Percentiles rank a stretch among this genome's conserved stretches.
These are phyloP conservation scores for Sebastes trivittatus DNA, from an alignment of 2,797 vertebrate species.

Conservation along the genomic window DNA sequence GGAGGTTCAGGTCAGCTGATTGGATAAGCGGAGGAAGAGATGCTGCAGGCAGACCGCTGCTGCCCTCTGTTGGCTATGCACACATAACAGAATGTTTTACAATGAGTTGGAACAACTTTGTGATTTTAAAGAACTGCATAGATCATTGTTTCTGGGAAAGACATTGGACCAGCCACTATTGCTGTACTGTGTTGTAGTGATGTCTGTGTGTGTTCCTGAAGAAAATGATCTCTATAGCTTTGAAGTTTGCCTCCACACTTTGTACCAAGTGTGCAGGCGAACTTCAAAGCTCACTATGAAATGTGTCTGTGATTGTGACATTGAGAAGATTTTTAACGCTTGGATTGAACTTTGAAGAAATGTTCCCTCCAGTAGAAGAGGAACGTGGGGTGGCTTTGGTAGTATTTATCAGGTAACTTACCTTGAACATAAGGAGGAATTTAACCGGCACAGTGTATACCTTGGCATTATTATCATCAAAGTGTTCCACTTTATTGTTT, in stretches of 20 bases:
- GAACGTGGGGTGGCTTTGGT: neutral
- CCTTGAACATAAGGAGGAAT: neutral
- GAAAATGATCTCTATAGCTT: neutral
- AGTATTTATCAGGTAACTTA: neutral
- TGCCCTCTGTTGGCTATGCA: conserved; percentile 52
- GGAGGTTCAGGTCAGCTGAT: neutral
- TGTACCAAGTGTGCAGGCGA: neutral
- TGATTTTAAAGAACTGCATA: neutral
- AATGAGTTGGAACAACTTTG: neutral
- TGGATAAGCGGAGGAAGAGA: neutral
- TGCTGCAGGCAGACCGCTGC: conserved; percentile 27
- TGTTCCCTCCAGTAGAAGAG: neutral
- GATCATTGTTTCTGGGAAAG: neutral
- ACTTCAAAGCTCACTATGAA: conserved; percentile 36
- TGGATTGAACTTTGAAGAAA: neutral
- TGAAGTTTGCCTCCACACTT: no score
- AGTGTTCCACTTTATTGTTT: no score
- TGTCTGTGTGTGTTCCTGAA: neutral
- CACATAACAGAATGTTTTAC: neutral
- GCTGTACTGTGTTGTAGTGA: neutral
- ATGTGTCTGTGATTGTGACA: neutral
- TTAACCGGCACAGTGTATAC: no score
- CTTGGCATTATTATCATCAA: no score
- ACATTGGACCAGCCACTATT: neutral
- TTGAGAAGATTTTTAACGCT: neutral